Evolutionary conservation across 2,797 vertebrate species (phyloP).

Genomic region (Gymnoscopelus microlampas): DNA sequence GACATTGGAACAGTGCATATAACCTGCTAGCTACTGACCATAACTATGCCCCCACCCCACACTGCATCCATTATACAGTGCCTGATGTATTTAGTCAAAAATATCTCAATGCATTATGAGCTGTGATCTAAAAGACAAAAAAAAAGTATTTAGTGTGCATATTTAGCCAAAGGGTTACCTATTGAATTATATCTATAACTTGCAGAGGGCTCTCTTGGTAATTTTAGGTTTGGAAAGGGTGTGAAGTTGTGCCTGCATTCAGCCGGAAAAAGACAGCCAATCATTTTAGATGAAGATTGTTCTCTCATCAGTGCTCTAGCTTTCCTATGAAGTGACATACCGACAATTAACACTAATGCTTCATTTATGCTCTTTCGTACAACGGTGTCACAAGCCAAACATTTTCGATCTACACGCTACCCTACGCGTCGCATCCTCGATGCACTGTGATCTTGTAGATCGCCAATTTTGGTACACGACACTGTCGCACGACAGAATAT

Average conservation of each 20-base stretch:
- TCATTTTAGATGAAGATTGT: constrained; percentile 49
- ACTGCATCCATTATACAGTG: constrained; percentile 82
- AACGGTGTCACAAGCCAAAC: no score
- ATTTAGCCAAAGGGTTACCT: constrained; percentile 86
- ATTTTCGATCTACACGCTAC: no score
- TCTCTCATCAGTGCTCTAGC: constrained; percentile 55
- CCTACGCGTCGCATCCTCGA: no score
- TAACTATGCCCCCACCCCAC: constrained; percentile 68
- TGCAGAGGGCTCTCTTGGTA: constrained; percentile 70
- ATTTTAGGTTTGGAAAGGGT: constrained; percentile 68
- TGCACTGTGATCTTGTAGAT: no score
- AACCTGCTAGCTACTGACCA: constrained; percentile 59
- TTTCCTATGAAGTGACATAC: constrained; percentile 43
- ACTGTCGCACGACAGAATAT: background rate
- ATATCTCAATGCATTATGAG: constrained; percentile 76
- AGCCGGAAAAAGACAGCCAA: constrained; percentile 58
- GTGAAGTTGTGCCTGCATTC: constrained; percentile 73
- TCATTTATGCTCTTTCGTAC: no score
- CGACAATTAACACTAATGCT: constrained; percentile 76
- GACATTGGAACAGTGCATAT: constrained; percentile 62
- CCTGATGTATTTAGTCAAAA: constrained; percentile 80
- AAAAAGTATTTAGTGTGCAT: constrained; percentile 82
- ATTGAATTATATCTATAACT: constrained; percentile 74
- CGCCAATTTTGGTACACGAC: no score
- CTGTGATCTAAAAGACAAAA: constrained; percentile 79